Evolutionary conservation across 2,888 invertebrate species (phyloP).

Genomic region (Synergus japonicus): DNA sequence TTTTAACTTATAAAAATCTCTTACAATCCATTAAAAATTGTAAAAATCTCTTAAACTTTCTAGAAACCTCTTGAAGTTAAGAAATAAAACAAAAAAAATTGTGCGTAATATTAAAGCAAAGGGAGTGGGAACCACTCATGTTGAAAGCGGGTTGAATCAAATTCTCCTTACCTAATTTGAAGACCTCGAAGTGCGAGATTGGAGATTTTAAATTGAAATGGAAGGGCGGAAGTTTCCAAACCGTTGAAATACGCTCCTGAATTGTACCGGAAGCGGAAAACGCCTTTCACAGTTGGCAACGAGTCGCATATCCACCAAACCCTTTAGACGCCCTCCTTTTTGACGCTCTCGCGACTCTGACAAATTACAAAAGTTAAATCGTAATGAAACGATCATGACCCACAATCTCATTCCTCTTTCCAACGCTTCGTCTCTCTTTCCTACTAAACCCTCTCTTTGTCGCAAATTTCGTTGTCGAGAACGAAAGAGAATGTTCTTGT

Average conservation of each 20-base stretch:
- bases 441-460: neutral
- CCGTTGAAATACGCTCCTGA: constrained; percentile 15
- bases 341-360: constrained; percentile 26
- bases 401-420: neutral
- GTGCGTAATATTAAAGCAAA: too few species aligned
- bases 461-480: neutral
- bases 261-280: constrained; percentile 6
- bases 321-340: neutral
- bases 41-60: too few species aligned
- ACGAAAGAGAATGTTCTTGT: constrained; percentile 1
- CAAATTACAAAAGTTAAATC: constrained; percentile 32
- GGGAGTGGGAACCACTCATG: too few species aligned
- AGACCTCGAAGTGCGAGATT: neutral
- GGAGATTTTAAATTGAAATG: constrained; percentile 3
- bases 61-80: too few species aligned
- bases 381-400: constrained; percentile 18
- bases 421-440: neutral
- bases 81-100: too few species aligned
- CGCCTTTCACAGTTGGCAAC: neutral
- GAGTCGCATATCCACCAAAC: neutral
- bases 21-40: too few species aligned
- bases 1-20: too few species aligned
- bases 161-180: neutral
- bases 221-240: constrained; percentile 28
- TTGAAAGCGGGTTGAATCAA: neutral